Base-by-base conservation (phyloP, 2,888 invertebrate genomes). In the Caenorhabditis japonica region DNA sequence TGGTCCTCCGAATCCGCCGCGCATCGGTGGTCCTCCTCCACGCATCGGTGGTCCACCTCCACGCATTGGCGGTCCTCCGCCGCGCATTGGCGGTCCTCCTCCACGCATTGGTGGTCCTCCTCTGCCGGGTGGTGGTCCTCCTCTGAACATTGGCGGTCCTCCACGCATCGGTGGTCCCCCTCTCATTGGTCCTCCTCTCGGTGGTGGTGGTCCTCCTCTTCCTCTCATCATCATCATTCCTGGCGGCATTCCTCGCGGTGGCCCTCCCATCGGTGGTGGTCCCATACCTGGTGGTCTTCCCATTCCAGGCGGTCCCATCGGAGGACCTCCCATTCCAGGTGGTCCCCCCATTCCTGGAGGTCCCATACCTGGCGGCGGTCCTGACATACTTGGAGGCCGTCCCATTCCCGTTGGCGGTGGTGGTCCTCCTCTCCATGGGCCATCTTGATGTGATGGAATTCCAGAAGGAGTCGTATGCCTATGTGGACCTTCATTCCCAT, bases 161-260 rank as follows among this genome's bases (percentile, higher is more conserved):
- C 55, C 64, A n/a, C 56, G 46, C 27, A 36, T 46, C 19, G 44
- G 36, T 21, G 43, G 41, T 7, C 2, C 17, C 23, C 68, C 71
- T 46, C 62, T 52, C 33, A 52, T 51, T 19, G 43, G 51, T 30
- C 61, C 60, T 49, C 60, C 47, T 25, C 23, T 33, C 34, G 34
- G 33, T 39, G 34, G 25, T 27, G 52, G 60, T 5, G 60, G 60
- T 33, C 47, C 39, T 4, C 39, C 47, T 39, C 47, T 17, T 5
- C 38, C 38, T 33, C 36, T 21, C 47, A 47, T 47, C 13, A 49
- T 33, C 23, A 27, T 33, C 55, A 43, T 51, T 43, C 62, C 62
- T 30, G 43, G 43, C 12, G 43, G 33, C 30, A 21, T 25, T 36
- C 60, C 49, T 23, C 51, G 36, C 25, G 33, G 46, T 17, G 66